Conservation (phyloP, 2,797 vertebrate species). For the Phrynocephalus guinanensis region DNA sequence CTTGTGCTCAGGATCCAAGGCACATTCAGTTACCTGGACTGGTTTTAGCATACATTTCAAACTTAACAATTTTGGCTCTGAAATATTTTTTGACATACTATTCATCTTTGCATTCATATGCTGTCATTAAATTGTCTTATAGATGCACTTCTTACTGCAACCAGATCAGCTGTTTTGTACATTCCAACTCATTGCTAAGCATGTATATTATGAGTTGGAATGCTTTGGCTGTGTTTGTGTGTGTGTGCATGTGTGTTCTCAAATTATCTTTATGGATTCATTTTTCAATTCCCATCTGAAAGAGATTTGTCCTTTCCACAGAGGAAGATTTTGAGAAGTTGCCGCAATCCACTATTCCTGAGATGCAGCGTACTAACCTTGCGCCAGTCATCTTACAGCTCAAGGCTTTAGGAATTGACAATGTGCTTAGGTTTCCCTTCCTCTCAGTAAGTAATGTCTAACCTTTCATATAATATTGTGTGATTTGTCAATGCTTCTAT, state of each 20-base stretch:
- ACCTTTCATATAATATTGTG: neutral
- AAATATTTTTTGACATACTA: neutral
- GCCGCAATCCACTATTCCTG: slow-evolving; percentile 90
- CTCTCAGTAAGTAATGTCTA: slow-evolving; percentile 86
- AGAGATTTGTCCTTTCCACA: slow-evolving; percentile 68
- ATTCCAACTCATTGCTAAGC: neutral
- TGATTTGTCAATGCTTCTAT: neutral
- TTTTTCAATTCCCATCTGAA: slow-evolving; percentile 34
- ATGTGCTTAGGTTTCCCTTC: slow-evolving; percentile 97
- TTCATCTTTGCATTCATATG: neutral
- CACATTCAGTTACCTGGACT: neutral
- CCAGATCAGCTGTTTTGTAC: neutral
- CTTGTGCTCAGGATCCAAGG: neutral
- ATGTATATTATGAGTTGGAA: neutral
- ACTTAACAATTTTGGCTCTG: neutral
- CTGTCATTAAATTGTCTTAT: neutral
- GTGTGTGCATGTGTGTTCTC: neutral
- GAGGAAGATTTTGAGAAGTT: slow-evolving; percentile 97
- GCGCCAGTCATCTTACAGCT: slow-evolving; percentile 97
- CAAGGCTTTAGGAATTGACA: slow-evolving; percentile 97
- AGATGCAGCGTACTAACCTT: slow-evolving; percentile 98
- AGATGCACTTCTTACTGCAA: neutral
- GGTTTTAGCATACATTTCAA: neutral
- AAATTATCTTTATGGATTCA: neutral
- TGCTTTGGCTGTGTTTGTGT: neutral